These are phyloP conservation scores for Tetrapedia diversipes DNA, from an alignment of 2,888 invertebrate species.

Conservation along the genomic window DNA sequence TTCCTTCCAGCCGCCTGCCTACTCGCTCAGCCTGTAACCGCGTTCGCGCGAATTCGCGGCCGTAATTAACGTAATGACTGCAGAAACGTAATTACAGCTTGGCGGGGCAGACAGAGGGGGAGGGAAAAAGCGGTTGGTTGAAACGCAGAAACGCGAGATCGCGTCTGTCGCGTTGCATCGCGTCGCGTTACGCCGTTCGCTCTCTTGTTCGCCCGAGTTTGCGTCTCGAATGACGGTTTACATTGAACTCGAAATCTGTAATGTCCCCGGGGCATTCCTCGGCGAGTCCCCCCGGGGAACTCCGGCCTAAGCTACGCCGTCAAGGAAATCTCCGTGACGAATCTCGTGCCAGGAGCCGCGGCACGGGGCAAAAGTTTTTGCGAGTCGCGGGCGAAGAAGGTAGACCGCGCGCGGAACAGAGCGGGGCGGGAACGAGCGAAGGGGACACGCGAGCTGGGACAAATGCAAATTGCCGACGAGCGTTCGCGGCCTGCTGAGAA, in stretches of 20 bases:
- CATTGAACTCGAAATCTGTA: slow-evolving; percentile 39
- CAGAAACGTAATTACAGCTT: slow-evolving; percentile 41
- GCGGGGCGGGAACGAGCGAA: no score
- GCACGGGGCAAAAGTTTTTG: slow-evolving; percentile 29
- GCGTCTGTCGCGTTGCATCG: slow-evolving; percentile 20
- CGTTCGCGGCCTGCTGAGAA: slow-evolving; percentile 22
- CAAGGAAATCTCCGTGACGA: slow-evolving; percentile 39
- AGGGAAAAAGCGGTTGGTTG: no score
- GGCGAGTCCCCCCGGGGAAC: not conserved
- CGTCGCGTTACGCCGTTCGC: slow-evolving; percentile 6
- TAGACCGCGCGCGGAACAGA: not conserved
- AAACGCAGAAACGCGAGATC: slow-evolving; percentile 37
- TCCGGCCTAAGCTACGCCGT: slow-evolving; percentile 5
- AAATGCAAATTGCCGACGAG: slow-evolving; percentile 50
- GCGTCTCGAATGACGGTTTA: slow-evolving; percentile 26
- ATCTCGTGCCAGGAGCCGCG: slow-evolving; percentile 26
- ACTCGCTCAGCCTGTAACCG: not conserved
- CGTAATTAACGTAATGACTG: slow-evolving; percentile 48
- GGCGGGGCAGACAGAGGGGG: no score
- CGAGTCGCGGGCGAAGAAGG: not conserved
- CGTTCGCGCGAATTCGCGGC: slow-evolving; percentile 16
- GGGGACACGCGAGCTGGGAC: slow-evolving; percentile 12
- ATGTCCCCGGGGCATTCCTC: slow-evolving; percentile 17
- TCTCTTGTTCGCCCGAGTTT: not conserved
- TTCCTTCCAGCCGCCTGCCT: not conserved